Evolutionary conservation across 1,140 invertebrate genomes (phyloP), one percentile per base, ranked within the genome.

Genomic region (Sogatella furcifera): DNA sequence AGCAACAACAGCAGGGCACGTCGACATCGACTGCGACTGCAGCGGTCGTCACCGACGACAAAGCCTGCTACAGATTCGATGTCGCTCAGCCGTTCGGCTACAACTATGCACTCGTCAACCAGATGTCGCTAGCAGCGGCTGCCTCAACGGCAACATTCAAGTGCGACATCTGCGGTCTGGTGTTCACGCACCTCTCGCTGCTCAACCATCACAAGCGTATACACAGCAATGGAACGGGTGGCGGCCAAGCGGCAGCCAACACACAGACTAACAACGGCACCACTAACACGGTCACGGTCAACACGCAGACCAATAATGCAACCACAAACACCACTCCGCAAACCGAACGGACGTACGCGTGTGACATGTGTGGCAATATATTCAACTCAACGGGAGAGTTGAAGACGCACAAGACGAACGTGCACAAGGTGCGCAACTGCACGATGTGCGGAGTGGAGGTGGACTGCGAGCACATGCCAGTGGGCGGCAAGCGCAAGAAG

Each of bases 131-230:
- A 31, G 73, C 77, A 1, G 75, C 77, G 11, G 75, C 86, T 52
- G 87, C 88, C 66, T 85, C 83, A 17, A 85, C 86, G 67, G 87
- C 88, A 14, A 89, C 86, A 60, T 90, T 88, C 70, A 90, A 90
- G 73, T 91, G 89, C 72, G 89, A 91, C 73, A 84, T 90, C 4
- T 91, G 89, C 69, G 88, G 88, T 24, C 72, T 89, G 34, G 87
- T 89, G 74, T 91, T 91, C 71, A 83, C 83, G 1, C 88, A 90
- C 69, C 75, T 89, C 59, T 82, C 84, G 22, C 69, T 90, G 46
- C 72, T 91, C 0, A 89, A 88, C 73, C 84, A 89, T 67, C 88
- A 91, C 69, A 91, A 90, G 74, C 79, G 86, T 58, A 85, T 88
- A 67, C 86, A 89, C 69, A 65, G 77, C 78, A 72, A 69, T 68